Conservation (phyloP, 2,888 invertebrate species). For the Cryptocephalus moraei region DNA sequence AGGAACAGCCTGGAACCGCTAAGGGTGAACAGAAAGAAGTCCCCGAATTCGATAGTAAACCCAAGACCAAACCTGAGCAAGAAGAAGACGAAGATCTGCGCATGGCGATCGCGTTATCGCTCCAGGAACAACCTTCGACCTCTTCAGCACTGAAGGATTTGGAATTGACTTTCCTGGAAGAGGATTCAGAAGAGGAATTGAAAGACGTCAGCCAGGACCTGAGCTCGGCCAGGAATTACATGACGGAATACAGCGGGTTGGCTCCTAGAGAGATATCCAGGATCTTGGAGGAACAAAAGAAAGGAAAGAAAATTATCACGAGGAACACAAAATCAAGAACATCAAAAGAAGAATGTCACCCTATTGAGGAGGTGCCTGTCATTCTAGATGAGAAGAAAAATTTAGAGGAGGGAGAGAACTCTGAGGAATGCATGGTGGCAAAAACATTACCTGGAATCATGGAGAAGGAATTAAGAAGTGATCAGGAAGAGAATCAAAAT, state of each 20-base stretch:
- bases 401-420: neutral
- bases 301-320: no score
- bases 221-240: conserved; percentile 59
- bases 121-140: conserved; percentile 39
- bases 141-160: conserved; percentile 25
- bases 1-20: conserved; percentile 6
- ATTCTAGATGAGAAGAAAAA: no score
- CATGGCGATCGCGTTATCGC: conserved; percentile 50
- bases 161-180: conserved; percentile 28
- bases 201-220: conserved; percentile 32
- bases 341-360: no score
- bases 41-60: neutral
- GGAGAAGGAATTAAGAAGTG: neutral
- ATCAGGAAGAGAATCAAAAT: no score
- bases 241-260: conserved; percentile 67
- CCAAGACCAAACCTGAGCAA: conserved; percentile 22
- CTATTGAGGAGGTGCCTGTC: no score
- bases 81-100: conserved; percentile 42
- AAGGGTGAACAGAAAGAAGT: conserved; percentile 4
- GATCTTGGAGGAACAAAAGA: conserved; percentile 34
- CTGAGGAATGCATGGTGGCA: neutral
- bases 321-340: no score
- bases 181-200: conserved; percentile 23
- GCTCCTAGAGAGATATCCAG: conserved; percentile 57
- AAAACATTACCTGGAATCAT: conserved; percentile 8